A percentile compares a stretch with the other conserved stretches of the same genome.
Evolutionary conservation across 1,140 invertebrate species (phyloP).

Genomic region (Tribolium madens): DNA sequence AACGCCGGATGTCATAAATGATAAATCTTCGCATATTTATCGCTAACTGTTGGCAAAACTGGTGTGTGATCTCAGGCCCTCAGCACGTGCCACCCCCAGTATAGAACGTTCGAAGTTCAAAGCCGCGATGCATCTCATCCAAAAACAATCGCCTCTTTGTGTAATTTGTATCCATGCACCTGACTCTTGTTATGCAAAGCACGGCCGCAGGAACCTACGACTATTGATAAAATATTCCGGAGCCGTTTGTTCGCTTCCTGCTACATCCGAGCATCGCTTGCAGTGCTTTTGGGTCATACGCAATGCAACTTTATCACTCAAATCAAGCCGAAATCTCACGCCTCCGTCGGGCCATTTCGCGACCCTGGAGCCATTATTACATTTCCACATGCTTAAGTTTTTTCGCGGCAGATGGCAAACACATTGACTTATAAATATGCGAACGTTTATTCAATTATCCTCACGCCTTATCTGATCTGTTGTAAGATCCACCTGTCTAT

Average conservation of each 20-base stretch:
- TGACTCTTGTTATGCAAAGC: conserved; percentile 21
- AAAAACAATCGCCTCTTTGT: not conserved
- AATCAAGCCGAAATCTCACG: not conserved
- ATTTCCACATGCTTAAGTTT: conserved; percentile 29
- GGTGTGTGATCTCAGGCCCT: not conserved
- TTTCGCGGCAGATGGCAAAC: conserved; percentile 34
- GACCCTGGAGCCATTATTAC: conserved; percentile 33
- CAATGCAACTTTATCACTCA: not conserved
- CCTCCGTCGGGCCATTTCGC: no score
- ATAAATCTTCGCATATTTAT: not conserved
- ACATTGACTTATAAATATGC: conserved; percentile 30
- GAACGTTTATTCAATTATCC: conserved; percentile 2
- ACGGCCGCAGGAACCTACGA: not conserved
- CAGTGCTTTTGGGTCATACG: conserved; percentile 2
- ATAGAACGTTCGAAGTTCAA: no score
- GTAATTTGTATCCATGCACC: not conserved
- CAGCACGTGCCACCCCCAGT: not conserved
- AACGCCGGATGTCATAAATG: not conserved
- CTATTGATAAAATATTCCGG: conserved; percentile 32
- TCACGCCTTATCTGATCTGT: not conserved
- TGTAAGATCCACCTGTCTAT: not conserved
- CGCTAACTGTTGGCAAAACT: not conserved
- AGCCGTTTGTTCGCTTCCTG: conserved; percentile 15
- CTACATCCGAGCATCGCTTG: not conserved
- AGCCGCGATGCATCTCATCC: not conserved